A percentile compares a stretch with the other conserved stretches of the same genome.
Conservation (phyloP, 2,113 vertebrate genomes). For the Heterotis niloticus region DNA sequence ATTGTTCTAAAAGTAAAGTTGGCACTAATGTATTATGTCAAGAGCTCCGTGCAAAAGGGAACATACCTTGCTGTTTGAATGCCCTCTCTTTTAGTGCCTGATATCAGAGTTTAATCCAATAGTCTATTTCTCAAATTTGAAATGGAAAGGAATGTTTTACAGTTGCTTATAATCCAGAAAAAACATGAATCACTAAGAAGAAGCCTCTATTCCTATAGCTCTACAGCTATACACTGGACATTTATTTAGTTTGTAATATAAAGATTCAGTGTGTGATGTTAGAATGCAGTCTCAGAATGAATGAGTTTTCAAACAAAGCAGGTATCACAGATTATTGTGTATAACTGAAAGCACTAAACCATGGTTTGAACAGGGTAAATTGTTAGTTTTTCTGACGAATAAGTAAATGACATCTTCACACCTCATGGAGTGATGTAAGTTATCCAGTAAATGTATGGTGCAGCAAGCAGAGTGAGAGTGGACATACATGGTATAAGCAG, state of each 20-base stretch:
- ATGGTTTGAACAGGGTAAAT: too few relatives aligned
- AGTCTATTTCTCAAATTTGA: background rate
- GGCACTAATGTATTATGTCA: slow-evolving; percentile 12
- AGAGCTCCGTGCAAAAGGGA: background rate
- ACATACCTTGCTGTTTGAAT: slow-evolving; percentile 21
- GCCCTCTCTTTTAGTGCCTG: slow-evolving; percentile 22
- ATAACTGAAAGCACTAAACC: too few relatives aligned
- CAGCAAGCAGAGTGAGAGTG: background rate
- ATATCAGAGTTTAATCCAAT: background rate
- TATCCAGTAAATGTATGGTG: background rate
- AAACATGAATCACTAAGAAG: background rate
- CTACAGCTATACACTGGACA: background rate
- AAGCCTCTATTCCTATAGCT: background rate
- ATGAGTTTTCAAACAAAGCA: background rate
- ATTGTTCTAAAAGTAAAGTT: background rate
- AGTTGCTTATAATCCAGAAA: slow-evolving; percentile 15
- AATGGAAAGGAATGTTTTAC: slow-evolving; percentile 11
- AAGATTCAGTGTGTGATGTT: background rate
- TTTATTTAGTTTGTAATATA: background rate
- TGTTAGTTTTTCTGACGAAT: too few relatives aligned
- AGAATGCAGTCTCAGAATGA: background rate
- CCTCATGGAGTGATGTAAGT: background rate
- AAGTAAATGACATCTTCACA: background rate
- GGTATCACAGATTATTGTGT: background rate
- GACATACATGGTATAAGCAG: slow-evolving; percentile 5